Evolutionary conservation across 64 coral and sea anemone genomes (phyloP), one percentile per base, ranked within the genome.

Genomic region (Dendronephthya gigantea): DNA sequence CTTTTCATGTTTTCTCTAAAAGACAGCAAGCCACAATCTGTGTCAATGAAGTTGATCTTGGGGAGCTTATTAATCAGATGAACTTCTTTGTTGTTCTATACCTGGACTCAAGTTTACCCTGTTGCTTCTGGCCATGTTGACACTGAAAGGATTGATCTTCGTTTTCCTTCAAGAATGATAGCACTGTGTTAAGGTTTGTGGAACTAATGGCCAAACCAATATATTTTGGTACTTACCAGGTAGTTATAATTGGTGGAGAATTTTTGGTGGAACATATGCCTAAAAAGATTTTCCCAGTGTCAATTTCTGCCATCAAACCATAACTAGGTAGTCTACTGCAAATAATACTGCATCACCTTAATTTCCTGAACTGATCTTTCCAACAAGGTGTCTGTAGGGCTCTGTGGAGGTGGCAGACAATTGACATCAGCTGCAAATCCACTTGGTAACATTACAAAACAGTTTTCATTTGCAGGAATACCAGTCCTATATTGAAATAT

Each of bases 401-500:
- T 66, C 29, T 66, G 58, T 66, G 22, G 22, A 8, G 58, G 58
- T 66, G 58, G 58, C 19, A 66, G 58, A 66, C 19, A 66, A 66
- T 66, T 30, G 19, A 15, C 19, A 30, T 22, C 29, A 66, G 19
- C 6, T 5, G 6, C 4, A 66, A 22, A 15, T 66, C 58, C 58
- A 66, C 58, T n/a, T 66, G 58, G 58, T 66, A 66, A 66, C 6
- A 66, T 66, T n/a, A 66, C 58, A 66, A 66, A 66, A 66, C 58
- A 66, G 58, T 66, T 66, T 66, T 5, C 6, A 66, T 66, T 17
- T 66, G 58, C 19, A n/a, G 58, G 58, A 30, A 66, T 66, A 30
- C 58, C 58, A 66, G 14, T 66, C 58, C 58, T 66, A 66, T 6
- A 66, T 6, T 5, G 22, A 6, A 15, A n/a, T 66, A n/a, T n/a